phyloP scores from a whole-genome alignment of 2,113 vertebrate species.

The Hymenochirus boettgeri region DNA sequence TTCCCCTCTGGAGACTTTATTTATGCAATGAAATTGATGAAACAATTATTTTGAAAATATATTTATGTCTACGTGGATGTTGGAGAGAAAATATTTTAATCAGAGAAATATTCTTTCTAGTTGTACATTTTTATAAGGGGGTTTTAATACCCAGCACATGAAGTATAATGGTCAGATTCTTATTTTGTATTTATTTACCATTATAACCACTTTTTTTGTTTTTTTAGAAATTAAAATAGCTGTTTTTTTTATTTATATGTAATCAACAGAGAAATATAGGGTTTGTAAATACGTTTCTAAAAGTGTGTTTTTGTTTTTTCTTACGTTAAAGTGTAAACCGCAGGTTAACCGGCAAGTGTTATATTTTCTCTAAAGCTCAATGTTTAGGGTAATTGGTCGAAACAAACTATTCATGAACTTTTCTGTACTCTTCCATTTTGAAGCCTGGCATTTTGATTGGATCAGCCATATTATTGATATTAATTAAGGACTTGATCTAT shows the following conservation, averaged over 20 bases:
- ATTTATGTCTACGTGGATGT: conserved; percentile 96
- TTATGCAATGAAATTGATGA: conserved; percentile 88
- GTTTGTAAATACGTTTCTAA: conserved; percentile 80
- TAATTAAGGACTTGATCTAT: no score
- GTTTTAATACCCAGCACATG: conserved; percentile 97
- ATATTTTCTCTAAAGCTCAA: conserved; percentile 71
- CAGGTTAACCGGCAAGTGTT: conserved; percentile 74
- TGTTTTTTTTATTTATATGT: conserved; percentile 98
- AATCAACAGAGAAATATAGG: conserved; percentile 87
- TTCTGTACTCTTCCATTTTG: no score
- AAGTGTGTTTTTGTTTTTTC: conserved; percentile 59
- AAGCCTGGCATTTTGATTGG: no score
- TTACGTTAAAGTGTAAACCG: conserved; percentile 72
- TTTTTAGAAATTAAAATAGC: conserved; percentile 81
- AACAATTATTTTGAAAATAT: conserved; percentile 95
- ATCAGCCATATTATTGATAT: no score
- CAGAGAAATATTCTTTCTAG: conserved; percentile 96
- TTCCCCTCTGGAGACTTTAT: conserved; percentile 98
- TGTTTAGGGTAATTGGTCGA: conserved; percentile 77
- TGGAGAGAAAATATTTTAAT: conserved; percentile 99
- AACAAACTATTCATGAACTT: no score
- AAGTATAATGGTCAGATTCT: conserved; percentile 99
- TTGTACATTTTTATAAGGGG: conserved; percentile 98
- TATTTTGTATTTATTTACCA: conserved; percentile 99
- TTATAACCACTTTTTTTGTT: conserved; percentile 98